Evolutionary conservation across 2,113 vertebrate genomes (phyloP).

Genomic region (Acrocephalus arundinaceus): DNA sequence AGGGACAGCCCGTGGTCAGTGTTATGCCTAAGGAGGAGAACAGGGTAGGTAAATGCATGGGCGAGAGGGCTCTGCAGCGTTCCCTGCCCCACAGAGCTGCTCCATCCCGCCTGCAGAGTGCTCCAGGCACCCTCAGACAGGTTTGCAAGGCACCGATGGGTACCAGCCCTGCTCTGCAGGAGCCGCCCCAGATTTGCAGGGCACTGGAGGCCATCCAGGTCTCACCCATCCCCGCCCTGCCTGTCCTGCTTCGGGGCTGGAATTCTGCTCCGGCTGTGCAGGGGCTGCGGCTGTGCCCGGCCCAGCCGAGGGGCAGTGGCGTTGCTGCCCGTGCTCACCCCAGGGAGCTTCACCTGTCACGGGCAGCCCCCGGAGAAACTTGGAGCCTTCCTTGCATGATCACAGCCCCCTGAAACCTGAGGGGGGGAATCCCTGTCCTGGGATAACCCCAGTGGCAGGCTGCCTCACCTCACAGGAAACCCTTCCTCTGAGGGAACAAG

Average conservation of each 20-base stretch:
- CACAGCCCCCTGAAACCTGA: background rate
- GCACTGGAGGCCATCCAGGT: too few relatives aligned
- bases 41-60: background rate
- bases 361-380: background rate
- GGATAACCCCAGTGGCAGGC: background rate
- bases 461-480: background rate
- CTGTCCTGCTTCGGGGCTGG: background rate
- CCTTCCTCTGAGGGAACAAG: background rate
- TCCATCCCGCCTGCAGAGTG: background rate
- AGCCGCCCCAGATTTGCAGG: background rate
- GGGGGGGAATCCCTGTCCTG: background rate
- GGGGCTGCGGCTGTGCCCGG: background rate
- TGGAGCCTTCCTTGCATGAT: background rate
- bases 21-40: background rate
- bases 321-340: background rate
- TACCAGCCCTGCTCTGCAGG: background rate
- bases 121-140: fast-evolving
- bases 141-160: background rate
- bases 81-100: background rate
- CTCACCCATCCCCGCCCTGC: too few relatives aligned
- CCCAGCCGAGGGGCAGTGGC: fast-evolving
- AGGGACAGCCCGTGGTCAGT: fast-evolving
- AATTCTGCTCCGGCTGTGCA: background rate
- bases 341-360: background rate
- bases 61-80: background rate